Evolutionary conservation across 1,140 invertebrate species (phyloP), one percentile per base, ranked within the genome.

Genomic region (Helicoverpa zea): DNA sequence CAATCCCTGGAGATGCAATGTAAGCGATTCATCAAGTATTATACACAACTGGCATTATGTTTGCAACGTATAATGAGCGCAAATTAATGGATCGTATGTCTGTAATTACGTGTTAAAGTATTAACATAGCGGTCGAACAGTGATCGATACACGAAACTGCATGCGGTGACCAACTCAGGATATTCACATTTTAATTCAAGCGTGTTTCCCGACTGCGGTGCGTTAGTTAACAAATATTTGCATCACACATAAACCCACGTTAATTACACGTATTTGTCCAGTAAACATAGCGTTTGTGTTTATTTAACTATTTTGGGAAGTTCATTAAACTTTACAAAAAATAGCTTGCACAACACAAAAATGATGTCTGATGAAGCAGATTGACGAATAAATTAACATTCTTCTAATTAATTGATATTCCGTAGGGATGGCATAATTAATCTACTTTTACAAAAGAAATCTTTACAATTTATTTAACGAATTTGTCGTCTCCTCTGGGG

Each of bases 21-120:
- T 68, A 12, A 12, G 14, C 64, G 49, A 9, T 49, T 49, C 18
- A 49, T 66, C 63, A 66, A 66, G 63, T 13, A 18, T n/a, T 43
- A 43, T 43, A 43, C 35, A 43, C 35, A 43, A 43, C 35, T 43
- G 2, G 23, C 23, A 23, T 23, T 23, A 23, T 23, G 23, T 23
- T 23, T 18, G 16, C 43, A 23, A 43, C 10, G 16, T 49, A 49
- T 68, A 68, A 68, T 68, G 43, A 23, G 43, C 18, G 43, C 18
- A 23, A 68, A 68, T 49, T 49, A 72, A 72, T 72, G 68, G 68
- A 72, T 72, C 68, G 49, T 72, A 54, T 52, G 68, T 72, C 49
- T 72, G 68, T 72, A 72, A 72, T 72, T 51, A 52, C 18, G 68
- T 72, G 68, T 52, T 72, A 72, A 72, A 72, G 68, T 72, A 72